Percentiles rank a stretch among this genome's conserved stretches.
phyloP scores from a whole-genome alignment of 2,113 vertebrate genomes.

The Colinus virginianus region DNA sequence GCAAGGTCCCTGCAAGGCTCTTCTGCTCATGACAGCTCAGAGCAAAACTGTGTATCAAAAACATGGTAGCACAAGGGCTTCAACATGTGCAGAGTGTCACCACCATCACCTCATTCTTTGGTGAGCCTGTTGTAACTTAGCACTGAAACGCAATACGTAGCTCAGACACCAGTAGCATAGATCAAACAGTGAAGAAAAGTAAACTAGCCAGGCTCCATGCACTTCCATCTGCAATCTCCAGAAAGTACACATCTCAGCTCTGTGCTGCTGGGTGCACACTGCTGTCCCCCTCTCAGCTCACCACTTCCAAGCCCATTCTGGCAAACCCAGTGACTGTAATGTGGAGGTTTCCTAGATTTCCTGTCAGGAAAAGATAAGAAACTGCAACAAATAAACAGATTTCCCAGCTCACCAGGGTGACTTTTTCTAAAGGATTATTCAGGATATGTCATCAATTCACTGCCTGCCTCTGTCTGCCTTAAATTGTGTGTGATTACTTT shows the following conservation, averaged over 20 bases:
- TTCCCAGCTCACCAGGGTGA: background rate
- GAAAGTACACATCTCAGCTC: background rate
- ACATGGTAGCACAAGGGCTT: background rate
- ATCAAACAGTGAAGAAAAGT: background rate
- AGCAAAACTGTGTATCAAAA: background rate
- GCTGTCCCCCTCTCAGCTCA: accelerated
- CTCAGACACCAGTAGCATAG: accelerated
- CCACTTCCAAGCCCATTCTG: background rate
- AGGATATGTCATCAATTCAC: slow-evolving; percentile 41
- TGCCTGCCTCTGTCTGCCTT: slow-evolving; percentile 37
- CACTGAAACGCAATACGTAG: accelerated
- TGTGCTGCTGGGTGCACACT: background rate
- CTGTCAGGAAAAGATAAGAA: background rate
- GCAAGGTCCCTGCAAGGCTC: background rate
- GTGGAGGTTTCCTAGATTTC: background rate
- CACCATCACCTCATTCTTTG: background rate
- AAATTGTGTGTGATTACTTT: slow-evolving; percentile 44
- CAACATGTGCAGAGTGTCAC: background rate
- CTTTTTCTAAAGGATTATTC: slow-evolving; percentile 42
- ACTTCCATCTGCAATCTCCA: background rate
- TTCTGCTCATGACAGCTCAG: background rate
- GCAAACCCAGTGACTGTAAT: accelerated
- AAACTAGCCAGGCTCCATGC: background rate
- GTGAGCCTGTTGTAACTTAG: background rate
- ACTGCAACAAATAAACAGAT: slow-evolving; percentile 31